phyloP scores from a whole-genome alignment of 2,888 invertebrate species.

The Eupithecia insigniata region DNA sequence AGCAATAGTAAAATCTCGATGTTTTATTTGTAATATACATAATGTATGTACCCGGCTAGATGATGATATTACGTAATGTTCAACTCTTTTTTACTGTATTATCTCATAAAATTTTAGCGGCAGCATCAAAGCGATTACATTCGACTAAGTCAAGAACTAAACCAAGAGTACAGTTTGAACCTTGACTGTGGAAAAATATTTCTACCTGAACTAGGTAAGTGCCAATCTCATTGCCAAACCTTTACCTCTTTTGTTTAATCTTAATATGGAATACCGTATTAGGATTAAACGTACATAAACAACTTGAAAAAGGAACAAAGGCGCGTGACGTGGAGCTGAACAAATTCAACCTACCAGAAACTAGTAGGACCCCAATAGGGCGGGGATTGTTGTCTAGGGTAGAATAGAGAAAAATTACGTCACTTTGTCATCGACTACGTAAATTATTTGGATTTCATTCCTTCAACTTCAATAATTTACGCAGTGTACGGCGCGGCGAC shows the following conservation, averaged over 20 bases:
- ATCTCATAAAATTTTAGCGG: slow-evolving; percentile 49
- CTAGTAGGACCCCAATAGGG: not conserved
- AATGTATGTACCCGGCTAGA: not conserved
- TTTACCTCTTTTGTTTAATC: not conserved
- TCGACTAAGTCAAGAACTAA: slow-evolving; percentile 75
- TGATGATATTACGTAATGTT: no score
- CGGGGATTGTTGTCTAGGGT: no score
- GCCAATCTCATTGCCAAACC: not conserved
- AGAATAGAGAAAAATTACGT: no score
- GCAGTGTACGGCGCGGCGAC: no score
- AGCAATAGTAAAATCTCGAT: not conserved
- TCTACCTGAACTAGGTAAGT: slow-evolving; percentile 79
- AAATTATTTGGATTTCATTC: no score
- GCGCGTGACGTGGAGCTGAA: not conserved
- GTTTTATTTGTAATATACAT: not conserved
- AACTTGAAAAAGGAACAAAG: not conserved
- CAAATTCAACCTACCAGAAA: not conserved
- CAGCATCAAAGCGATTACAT: slow-evolving; percentile 66
- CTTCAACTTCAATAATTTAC: no score
- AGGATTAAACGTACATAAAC: no score
- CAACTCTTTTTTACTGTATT: no score
- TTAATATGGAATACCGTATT: not conserved
- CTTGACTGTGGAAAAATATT: slow-evolving; percentile 63
- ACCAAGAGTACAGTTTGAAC: slow-evolving; percentile 65
- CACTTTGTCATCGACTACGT: no score